Conservation (phyloP, 2,888 invertebrate genomes). For the Drosophila austrosaltans region DNA sequence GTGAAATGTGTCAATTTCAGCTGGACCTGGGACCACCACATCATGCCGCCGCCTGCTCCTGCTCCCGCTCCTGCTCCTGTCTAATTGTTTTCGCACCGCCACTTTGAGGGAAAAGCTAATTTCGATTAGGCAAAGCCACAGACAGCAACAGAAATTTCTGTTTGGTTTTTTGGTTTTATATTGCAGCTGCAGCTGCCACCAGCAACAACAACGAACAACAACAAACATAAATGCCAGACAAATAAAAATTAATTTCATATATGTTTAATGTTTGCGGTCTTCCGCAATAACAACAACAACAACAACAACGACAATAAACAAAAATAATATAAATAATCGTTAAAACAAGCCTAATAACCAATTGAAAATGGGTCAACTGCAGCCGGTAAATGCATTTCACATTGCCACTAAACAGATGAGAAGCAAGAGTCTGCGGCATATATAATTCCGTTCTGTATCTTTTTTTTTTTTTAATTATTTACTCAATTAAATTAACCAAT, state of each 20-base stretch:
- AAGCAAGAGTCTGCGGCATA: neutral
- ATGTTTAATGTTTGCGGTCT: slow-evolving; percentile 24
- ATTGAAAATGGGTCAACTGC: too few relatives aligned
- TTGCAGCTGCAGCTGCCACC: slow-evolving; percentile 24
- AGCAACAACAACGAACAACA: too few relatives aligned
- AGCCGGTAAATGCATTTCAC: neutral
- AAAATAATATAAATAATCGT: slow-evolving; percentile 7
- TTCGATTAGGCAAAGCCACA: slow-evolving; percentile 58
- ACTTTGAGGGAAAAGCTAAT: slow-evolving; percentile 44
- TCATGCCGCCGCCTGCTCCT: slow-evolving; percentile 19
- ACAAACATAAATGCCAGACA: neutral
- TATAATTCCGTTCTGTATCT: slow-evolving; percentile 11
- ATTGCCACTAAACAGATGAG: slow-evolving; percentile 1
- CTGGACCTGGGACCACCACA: slow-evolving; percentile 8
- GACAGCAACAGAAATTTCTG: slow-evolving; percentile 41
- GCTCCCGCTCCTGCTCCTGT: neutral
- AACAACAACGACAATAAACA: neutral
- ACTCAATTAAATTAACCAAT: slow-evolving; percentile 45
- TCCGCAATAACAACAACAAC: neutral
- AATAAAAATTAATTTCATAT: slow-evolving; percentile 25
- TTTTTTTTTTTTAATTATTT: slow-evolving; percentile 24
- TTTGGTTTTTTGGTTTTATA: slow-evolving; percentile 34
- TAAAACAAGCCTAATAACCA: neutral
- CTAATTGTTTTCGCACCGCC: slow-evolving; percentile 46
- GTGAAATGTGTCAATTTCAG: slow-evolving; percentile 43